A percentile compares a stretch with the other conserved stretches of the same genome.
These are phyloP conservation scores for Drosophila baimaii DNA, from an alignment of 1,140 invertebrate genomes.

Conservation along the genomic window DNA sequence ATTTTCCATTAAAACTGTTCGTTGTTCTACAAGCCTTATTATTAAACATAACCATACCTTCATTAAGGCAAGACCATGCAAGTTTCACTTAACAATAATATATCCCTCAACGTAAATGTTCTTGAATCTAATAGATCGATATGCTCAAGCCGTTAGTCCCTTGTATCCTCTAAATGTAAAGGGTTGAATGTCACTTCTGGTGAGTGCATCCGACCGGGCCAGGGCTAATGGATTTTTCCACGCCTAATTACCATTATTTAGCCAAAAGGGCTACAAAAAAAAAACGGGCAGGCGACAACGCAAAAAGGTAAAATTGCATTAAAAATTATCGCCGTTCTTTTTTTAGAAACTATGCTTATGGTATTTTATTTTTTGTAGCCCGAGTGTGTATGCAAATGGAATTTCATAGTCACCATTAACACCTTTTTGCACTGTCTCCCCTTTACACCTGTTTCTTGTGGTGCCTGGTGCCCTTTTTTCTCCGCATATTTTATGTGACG, in stretches of 20 bases:
- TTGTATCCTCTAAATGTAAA: neutral
- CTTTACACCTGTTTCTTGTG: constrained; percentile 58
- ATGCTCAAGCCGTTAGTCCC: neutral
- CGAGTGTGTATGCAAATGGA: constrained; percentile 71
- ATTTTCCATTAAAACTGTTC: neutral
- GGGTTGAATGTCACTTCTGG: constrained; percentile 9
- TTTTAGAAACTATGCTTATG: constrained; percentile 51
- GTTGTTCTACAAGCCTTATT: neutral
- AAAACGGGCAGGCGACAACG: constrained; percentile 13
- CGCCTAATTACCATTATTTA: constrained; percentile 79
- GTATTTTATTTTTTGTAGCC: constrained; percentile 53
- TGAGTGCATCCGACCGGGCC: constrained; percentile 10
- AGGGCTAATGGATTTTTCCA: constrained; percentile 77
- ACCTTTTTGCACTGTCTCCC: constrained; percentile 69
- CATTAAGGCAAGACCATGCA: too few relatives aligned
- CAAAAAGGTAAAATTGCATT: constrained; percentile 65
- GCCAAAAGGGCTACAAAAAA: constrained; percentile 39
- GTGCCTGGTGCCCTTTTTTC: constrained; percentile 23
- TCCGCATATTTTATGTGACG: constrained; percentile 76
- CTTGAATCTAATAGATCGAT: neutral
- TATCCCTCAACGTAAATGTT: too few relatives aligned
- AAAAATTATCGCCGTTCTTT: constrained; percentile 65
- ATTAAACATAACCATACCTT: neutral
- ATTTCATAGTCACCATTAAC: constrained; percentile 81
- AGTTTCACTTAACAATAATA: too few relatives aligned